These are phyloP conservation scores for Clarias batrachus DNA, from an alignment of 2,113 vertebrate species.

Conservation along the genomic window DNA sequence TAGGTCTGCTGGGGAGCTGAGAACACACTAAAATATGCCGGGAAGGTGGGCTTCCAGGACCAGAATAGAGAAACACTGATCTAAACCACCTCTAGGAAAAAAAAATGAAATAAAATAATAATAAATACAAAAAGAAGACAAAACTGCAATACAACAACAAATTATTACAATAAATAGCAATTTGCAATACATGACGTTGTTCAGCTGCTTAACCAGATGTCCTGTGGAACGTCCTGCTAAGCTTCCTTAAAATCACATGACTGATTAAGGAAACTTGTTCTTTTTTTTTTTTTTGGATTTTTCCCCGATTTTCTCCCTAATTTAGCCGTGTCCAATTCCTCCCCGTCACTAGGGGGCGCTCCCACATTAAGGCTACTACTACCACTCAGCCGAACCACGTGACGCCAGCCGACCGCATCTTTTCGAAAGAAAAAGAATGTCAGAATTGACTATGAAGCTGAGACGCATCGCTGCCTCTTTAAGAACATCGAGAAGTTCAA, in stretches of 20 bases:
- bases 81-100: not conserved
- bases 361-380: too few species aligned
- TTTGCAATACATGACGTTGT: not conserved
- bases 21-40: too few species aligned
- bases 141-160: not conserved
- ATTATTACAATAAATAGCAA: not conserved
- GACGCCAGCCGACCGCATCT: too few species aligned
- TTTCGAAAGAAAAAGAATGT: too few species aligned
- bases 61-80: too few species aligned
- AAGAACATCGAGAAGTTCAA: not conserved
- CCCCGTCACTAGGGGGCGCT: too few species aligned
- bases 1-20: too few species aligned
- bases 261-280: not conserved
- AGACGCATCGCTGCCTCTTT: not conserved
- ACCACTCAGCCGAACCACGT: too few species aligned
- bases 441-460: not conserved
- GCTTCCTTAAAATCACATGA: not conserved
- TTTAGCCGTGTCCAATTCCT: too few species aligned
- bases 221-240: not conserved
- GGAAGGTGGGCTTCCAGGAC: too few species aligned
- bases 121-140: not conserved
- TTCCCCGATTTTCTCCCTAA: too few species aligned
- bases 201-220: not conserved
- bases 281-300: too few species aligned
- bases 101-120: not conserved